Evolutionary conservation across 2,797 vertebrate species (phyloP), one percentile per base, ranked within the genome.

Genomic region (Dallia pectoralis): DNA sequence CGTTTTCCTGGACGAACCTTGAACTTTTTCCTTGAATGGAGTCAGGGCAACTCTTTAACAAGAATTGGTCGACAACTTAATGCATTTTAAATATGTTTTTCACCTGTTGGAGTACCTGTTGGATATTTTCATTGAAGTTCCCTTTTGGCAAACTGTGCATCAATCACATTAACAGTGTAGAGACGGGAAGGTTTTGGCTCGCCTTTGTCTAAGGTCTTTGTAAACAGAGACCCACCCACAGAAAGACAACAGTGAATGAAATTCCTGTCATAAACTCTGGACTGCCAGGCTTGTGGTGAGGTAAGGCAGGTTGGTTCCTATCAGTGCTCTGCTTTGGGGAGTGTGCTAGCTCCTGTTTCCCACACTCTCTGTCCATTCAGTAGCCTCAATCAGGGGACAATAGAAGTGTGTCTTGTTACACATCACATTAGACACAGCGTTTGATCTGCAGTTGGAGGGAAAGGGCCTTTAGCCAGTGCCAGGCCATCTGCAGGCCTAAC

Each of bases 401-500:
- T 89, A 86, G 92, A 93, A 93, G 93, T 94, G 93, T 94, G 93
- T 94, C 93, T 90, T 93, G 91, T 94, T 93, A 93, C 92, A 93
- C 92, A 93, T 91, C 90, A 91, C 91, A 91, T 94, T 94, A 94
- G 92, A 90, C 82, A 92, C 71, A 86, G 86, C 91, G 92, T 94
- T 94, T 94, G 92, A 93, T 93, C 93, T 92, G 85, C 81, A 85
- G 87, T 89, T 87, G 85, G 71, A 76, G 81, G 79, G 84, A 72
- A 71, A 56, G 80, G 84, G 22, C 48, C 73, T 69, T 73, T 77
- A 81, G 88, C 79, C 82, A 74, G 74, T 79, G 81, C 78, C 76
- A 81, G 87, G 87, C 93, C 93, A 94, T 93, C 93, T 94, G 93
- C 90, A 89, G 87, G 76, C 77, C 80, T 79, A 87, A 91, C 86